These are phyloP conservation scores for Platygyra sinensis DNA, from an alignment of 64 coral and sea anemone species.

Conservation along the genomic window DNA sequence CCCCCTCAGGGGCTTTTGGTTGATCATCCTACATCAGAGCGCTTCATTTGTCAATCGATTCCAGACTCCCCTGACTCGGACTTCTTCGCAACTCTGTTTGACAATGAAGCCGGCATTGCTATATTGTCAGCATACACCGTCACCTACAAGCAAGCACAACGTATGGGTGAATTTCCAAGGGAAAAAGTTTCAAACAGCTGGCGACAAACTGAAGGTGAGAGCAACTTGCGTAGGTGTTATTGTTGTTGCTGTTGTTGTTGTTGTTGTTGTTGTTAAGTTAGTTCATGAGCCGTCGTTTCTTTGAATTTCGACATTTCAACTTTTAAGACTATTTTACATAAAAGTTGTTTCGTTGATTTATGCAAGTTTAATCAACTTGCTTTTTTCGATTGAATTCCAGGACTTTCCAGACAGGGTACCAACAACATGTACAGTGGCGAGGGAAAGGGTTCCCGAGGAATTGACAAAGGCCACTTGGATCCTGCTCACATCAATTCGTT, in stretches of 20 bases:
- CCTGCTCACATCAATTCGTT: not conserved
- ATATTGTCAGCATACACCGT: constrained; percentile 19
- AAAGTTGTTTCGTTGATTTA: too few relatives aligned
- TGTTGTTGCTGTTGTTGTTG: too few relatives aligned
- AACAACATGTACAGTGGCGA: not conserved
- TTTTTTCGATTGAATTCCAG: not conserved
- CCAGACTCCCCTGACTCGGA: not conserved
- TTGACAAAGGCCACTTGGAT: constrained; percentile 10
- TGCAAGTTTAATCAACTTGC: not conserved
- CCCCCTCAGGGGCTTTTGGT: constrained; percentile 1
- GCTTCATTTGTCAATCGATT: constrained; percentile 1
- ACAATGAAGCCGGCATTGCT: not conserved
- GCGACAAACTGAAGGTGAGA: not conserved
- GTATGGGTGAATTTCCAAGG: not conserved
- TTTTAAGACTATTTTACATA: too few relatives aligned
- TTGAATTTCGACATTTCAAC: too few relatives aligned
- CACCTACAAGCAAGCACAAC: not conserved
- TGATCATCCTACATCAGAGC: not conserved
- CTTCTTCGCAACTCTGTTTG: constrained; percentile 14
- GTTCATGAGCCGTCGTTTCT: too few relatives aligned
- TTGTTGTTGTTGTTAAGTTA: too few relatives aligned
- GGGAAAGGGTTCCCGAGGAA: not conserved
- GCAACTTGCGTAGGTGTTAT: not conserved
- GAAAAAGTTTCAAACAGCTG: not conserved
- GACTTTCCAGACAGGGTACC: not conserved